These are phyloP conservation scores for Neolamprologus modestus DNA, from an alignment of 2,113 vertebrate species.

Conservation along the genomic window DNA sequence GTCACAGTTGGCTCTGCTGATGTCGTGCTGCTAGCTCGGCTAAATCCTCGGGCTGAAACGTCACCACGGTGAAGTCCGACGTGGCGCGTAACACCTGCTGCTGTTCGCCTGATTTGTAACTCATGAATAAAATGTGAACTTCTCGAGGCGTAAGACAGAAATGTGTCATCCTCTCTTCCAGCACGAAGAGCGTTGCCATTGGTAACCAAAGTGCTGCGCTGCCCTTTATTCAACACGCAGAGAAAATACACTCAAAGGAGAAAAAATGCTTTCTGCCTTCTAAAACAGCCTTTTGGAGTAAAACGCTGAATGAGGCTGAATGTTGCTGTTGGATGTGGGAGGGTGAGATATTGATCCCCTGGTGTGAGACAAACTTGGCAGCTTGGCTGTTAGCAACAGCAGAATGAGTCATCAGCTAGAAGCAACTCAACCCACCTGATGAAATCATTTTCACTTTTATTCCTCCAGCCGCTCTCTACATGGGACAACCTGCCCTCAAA, in stretches of 20 bases:
- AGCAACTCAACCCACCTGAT: neutral
- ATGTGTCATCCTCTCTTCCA: neutral
- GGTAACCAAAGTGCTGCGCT: neutral
- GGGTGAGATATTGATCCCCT: slow-evolving; percentile 16
- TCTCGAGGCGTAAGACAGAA: neutral
- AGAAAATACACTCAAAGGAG: neutral
- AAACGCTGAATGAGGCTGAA: neutral
- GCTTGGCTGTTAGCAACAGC: neutral
- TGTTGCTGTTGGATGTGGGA: slow-evolving; percentile 12
- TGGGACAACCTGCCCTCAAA: neutral
- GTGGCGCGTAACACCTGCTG: neutral
- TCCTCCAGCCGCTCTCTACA: neutral
- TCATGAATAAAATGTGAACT: neutral
- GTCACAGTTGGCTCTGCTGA: neutral
- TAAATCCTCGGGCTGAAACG: neutral
- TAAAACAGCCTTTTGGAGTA: neutral
- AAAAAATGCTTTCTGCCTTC: neutral
- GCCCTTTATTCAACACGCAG: neutral
- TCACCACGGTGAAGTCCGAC: neutral
- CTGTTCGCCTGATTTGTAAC: neutral
- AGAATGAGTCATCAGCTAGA: slow-evolving; percentile 21
- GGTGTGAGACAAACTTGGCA: slow-evolving; percentile 18
- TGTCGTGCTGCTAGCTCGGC: neutral
- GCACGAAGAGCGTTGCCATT: neutral
- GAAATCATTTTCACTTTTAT: neutral